A percentile compares a stretch with the other conserved stretches of the same genome.
phyloP scores from a whole-genome alignment of 2,888 invertebrate genomes.

The Hypselothyrea guttata region DNA sequence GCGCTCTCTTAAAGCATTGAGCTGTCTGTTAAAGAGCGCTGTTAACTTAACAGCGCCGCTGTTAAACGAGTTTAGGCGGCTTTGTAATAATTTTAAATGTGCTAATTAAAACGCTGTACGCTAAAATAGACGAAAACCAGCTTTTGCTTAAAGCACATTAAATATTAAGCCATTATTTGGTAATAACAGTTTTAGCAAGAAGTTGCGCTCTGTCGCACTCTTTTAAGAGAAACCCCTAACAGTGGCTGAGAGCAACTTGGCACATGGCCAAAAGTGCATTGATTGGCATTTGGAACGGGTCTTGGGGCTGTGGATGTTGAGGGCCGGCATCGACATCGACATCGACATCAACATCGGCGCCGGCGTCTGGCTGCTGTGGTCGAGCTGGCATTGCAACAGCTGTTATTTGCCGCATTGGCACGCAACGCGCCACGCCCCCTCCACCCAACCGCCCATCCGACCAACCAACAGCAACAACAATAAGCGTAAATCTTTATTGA shows the following conservation, averaged over 20 bases:
- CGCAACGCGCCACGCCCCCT: constrained; percentile 27
- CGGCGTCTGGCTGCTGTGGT: constrained; percentile 73
- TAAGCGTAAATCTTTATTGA: constrained; percentile 70
- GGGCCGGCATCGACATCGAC: constrained; percentile 31
- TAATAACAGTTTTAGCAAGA: background rate
- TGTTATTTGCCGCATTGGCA: constrained; percentile 69
- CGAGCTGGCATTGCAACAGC: constrained; percentile 66
- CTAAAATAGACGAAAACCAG: background rate
- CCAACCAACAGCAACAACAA: constrained; percentile 7
- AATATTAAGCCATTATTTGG: background rate
- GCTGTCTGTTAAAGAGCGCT: constrained; percentile 36
- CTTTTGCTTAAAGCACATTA: constrained; percentile 1
- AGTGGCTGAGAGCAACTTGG: constrained; percentile 71
- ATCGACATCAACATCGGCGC: no score
- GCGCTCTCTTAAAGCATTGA: constrained; percentile 39
- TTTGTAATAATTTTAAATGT: background rate
- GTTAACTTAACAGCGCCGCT: constrained; percentile 40
- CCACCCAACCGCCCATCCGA: constrained; percentile 7
- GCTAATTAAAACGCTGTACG: background rate
- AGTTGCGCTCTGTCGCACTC: constrained; percentile 1
- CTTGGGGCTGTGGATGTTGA: constrained; percentile 43
- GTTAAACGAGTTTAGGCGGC: background rate
- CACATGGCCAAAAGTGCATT: constrained; percentile 79
- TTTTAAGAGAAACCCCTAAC: constrained; percentile 28
- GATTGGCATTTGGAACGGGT: constrained; percentile 63